A percentile compares a stretch with the other conserved stretches of the same genome.
Evolutionary conservation across 2,113 vertebrate species (phyloP).

Genomic region (Mus spicilegus): DNA sequence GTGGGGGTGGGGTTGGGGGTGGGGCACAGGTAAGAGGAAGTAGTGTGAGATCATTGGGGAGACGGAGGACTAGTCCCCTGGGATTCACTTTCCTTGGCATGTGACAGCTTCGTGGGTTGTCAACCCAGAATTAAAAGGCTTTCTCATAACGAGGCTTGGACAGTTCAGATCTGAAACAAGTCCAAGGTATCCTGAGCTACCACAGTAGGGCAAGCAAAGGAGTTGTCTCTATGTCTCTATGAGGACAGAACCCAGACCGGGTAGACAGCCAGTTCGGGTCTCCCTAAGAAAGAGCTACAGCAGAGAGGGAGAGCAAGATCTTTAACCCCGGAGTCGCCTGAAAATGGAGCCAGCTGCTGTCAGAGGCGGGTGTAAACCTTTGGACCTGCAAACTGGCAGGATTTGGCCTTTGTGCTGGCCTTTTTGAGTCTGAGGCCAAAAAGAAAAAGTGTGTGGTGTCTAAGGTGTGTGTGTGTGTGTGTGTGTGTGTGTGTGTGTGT

Average conservation of each 20-base stretch:
- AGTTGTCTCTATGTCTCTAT: background rate
- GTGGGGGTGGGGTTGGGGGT: background rate
- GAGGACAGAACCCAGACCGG: conserved; percentile 5
- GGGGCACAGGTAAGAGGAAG: background rate
- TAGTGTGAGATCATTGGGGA: background rate
- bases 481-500: background rate
- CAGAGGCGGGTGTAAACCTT: background rate
- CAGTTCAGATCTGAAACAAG: conserved; percentile 69
- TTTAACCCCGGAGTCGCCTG: background rate
- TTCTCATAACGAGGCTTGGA: background rate
- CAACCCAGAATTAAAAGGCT: conserved; percentile 52
- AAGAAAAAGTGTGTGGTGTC: background rate
- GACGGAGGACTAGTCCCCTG: too few species aligned
- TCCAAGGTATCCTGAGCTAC: conserved; percentile 68
- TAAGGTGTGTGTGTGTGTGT: background rate
- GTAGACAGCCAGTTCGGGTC: background rate
- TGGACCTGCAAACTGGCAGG: background rate
- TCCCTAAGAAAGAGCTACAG: background rate
- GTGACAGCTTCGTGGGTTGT: conserved; percentile 12
- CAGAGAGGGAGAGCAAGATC: conserved; percentile 2
- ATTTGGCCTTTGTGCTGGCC: background rate
- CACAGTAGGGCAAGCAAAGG: background rate
- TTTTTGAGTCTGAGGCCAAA: background rate
- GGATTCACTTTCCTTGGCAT: background rate
- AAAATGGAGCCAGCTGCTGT: background rate